Base-by-base conservation (phyloP, 2,888 invertebrate genomes). In the Volucella bombylans region DNA sequence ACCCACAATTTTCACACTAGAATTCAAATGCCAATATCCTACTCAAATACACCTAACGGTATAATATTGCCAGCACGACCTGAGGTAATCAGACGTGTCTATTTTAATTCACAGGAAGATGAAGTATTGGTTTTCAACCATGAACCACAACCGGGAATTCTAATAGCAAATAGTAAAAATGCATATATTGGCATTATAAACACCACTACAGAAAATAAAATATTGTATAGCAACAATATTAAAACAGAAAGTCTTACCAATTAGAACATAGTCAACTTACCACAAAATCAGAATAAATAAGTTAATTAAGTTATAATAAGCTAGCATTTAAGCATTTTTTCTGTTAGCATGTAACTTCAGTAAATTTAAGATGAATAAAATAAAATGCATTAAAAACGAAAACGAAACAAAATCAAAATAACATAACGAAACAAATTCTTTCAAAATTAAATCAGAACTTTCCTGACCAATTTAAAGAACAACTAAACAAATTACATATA, bases 111-210 rank as follows among this genome's bases (percentile, higher is more conserved):
- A 47, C 11, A 43, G 9, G 55, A 68, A 54, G 23, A 8, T 14
- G 45, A 68, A 11, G 15, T 68, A 15, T 57, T 68, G 43, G 38
- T 57, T 39, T 57, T 57, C 8, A 68, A 57, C 38, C 45, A 62
- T 55, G 47, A 68, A 41, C 41, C 68, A 8, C 8, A 18, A 47
- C 11, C 14, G 2, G 68, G 62, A 49, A 54, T 69, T 38, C 69
- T 77, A 18, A 31, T 54, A 14, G 65, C 77, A 4, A 38, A n/a
- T 50, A 47, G 39, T 9, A 47, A 39, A 11, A 68, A 41, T 38
- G 68, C 77, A 55, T 54, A 52, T 38, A 43, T 77, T 9, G 43
- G 50, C 57, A 31, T 76, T 41, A 55, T 47, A n/a, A 18, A 18
- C 18, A 18, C 18, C 18, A 68, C 68, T 41, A 14, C 18, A 54